Evolutionary conservation across 2,113 vertebrate species (phyloP).

Genomic region (Neotragus pygmaeus): DNA sequence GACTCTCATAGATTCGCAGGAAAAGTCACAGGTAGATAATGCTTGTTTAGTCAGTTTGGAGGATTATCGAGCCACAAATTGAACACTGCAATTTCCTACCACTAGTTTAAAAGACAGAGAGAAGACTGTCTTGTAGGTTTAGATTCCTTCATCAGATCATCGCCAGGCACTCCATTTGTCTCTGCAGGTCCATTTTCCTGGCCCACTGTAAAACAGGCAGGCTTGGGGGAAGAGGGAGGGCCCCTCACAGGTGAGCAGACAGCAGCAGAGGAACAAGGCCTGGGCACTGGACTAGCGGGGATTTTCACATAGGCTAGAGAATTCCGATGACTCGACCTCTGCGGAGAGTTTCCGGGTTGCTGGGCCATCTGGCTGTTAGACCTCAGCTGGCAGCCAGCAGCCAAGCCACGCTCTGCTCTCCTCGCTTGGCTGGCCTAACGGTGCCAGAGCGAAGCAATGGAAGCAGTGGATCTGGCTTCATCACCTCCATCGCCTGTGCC

Average conservation of each 20-base stretch:
- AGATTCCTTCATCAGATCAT: background rate
- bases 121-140: background rate
- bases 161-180: accelerated
- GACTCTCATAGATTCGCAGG: background rate
- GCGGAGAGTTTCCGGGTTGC: background rate
- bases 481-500: background rate
- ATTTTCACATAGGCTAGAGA: background rate
- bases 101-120: background rate
- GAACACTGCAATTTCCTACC: background rate
- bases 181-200: background rate
- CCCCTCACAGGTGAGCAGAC: background rate
- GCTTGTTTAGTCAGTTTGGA: background rate
- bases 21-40: background rate
- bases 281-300: background rate
- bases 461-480: background rate
- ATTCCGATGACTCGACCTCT: background rate
- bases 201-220: background rate
- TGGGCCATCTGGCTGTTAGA: background rate
- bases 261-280: background rate
- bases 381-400: background rate
- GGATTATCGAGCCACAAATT: background rate
- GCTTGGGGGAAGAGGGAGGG: background rate
- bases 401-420: background rate
- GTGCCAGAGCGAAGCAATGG: background rate
- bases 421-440: accelerated